Base-by-base conservation (phyloP, 2,888 invertebrate genomes). In the Coenonympha glycerion region DNA sequence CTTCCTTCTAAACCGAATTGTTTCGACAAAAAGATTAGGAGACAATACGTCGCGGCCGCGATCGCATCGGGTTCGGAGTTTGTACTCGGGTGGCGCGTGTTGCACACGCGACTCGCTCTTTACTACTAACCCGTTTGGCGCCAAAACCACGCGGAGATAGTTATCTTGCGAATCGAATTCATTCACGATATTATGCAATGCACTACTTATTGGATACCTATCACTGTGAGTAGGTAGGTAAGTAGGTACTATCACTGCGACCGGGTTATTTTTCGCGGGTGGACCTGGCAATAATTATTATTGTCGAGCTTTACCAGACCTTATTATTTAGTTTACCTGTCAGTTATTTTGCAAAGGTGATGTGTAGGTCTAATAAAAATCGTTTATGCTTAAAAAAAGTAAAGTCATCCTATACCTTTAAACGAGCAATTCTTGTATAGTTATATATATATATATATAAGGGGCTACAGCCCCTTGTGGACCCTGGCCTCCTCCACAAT, bases 51-150 rank as follows among this genome's bases (percentile, higher is more conserved):
- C 77, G 77, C 72, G 83, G 73, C 73, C 79, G 79, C 82, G 82
- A 79, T 79, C 76, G 76, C 73, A 79, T 82, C 68, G 73, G 67
- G 65, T 68, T 71, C 62, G 61, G 59, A 64, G 58, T 71, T 69
- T 64, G 63, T 69, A 69, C n/a, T n/a, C n/a, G n/a, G n/a, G n/a
- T 69, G 68, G 81, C 83, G 83, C 87, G 87, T 85, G 87, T 69
- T 66, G 76, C 84, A 79, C 82, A 76, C 82, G 80, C 85, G 77
- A 69, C 73, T 75, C 70, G 68, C 69, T 70, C 75, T 68, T 65
- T 69, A 85, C 85, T 86, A 77, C 71, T 67, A 87, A 77, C 71
- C 66, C 63, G 69, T 79, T 86, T 86, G 80, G 79, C 85, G 85
- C 84, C 83, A 81, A 80, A 83, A 79, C 66, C 70, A 73, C 64